Conservation (phyloP, 1,140 invertebrate genomes). For the Pogonomyrmex californicus region DNA sequence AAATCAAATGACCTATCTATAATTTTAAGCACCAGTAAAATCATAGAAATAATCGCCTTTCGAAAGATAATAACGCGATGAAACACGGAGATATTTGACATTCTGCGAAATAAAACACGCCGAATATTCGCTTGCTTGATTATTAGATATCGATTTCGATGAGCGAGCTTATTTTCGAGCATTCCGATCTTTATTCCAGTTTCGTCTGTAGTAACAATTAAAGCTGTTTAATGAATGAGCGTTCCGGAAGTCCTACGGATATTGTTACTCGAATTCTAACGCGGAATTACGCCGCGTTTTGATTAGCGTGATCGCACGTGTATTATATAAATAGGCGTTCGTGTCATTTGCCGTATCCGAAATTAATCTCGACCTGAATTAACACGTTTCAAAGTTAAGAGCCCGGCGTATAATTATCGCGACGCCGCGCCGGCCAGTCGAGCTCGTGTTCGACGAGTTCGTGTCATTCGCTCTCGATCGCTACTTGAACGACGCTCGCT, state of each 20-base stretch:
- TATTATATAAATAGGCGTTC: neutral
- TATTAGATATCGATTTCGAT: neutral
- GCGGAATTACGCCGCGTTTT: neutral
- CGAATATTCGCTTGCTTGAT: neutral
- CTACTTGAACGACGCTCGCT: constrained; percentile 40
- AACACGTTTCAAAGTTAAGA: constrained; percentile 54
- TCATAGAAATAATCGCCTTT: neutral
- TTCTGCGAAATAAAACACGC: neutral
- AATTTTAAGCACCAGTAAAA: neutral
- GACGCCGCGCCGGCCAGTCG: neutral
- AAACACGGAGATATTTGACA: neutral
- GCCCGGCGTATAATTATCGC: constrained; percentile 30
- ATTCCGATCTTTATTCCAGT: neutral
- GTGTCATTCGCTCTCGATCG: constrained; percentile 40
- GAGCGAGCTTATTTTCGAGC: neutral
- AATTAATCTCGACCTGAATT: constrained; percentile 35
- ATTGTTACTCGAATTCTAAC: neutral
- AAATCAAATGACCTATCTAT: neutral
- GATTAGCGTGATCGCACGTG: neutral
- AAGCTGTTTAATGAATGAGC: neutral
- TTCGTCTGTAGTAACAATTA: neutral
- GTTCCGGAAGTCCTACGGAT: neutral
- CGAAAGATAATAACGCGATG: neutral
- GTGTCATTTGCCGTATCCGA: constrained; percentile 2
- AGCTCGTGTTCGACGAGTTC: constrained; percentile 38